Base-by-base conservation (phyloP, 2,797 vertebrate species). In the Molothrus ater region DNA sequence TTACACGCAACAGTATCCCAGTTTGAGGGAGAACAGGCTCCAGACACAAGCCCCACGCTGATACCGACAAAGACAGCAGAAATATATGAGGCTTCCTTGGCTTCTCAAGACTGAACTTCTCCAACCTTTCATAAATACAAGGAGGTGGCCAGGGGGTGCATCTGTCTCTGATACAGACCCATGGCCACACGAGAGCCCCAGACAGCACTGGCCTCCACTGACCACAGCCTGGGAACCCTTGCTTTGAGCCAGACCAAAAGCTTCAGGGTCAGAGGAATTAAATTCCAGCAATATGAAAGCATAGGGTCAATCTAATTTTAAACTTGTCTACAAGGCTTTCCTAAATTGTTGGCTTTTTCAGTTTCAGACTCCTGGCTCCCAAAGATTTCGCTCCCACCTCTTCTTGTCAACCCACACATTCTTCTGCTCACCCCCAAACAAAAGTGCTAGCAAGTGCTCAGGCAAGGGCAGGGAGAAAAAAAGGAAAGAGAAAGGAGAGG, bases 231-330 rank as follows among this genome's bases (percentile, higher is more conserved):
- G 76, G 66, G 40, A 96, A 90, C 40, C 29, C 59, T 76, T 48
- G 43, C 43, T 82, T 42, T 0, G 4, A 84, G 53, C 61, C 86
- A 90, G 78, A 84, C n/a, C 85, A 81, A 73, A 81, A 86, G 48
- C 60, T 57, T 65, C 43, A 87, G 60, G 59, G 83, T 87, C 88
- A 93, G 79, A 91, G 32, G 75, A 96, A 92, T 89, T 82, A 83
- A 91, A 95, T 95, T 95, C 92, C 81, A 89, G 50, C 47, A 88
- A 72, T 59, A 79, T 48, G 76, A 95, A 95, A 81, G 88, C 72
- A 82, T 34, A 48, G 54, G 56, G 84, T 85, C 71, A 80, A 38
- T 51, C 91, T 95, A 92, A 93, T 91, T 96, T 95, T 94, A 93
- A 95, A 86, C 71, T 78, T 3, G 0, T 74, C 78, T 32, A 72